A percentile compares a stretch with the other conserved stretches of the same genome.
phyloP scores from a whole-genome alignment of 2,888 invertebrate genomes.

The Lithosia quadra region DNA sequence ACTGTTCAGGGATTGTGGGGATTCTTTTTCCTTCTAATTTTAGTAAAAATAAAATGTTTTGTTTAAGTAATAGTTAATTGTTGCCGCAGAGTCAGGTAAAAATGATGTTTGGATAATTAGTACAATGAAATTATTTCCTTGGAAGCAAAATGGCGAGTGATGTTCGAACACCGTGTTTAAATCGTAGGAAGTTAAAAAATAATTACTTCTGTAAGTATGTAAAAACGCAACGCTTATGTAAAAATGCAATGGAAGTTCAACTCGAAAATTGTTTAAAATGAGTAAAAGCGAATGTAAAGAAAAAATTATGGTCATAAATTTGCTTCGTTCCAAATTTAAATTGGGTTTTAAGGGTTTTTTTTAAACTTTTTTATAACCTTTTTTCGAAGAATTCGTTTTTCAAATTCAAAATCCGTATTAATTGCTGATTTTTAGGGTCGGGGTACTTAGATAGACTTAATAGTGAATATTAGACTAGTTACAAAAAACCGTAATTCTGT shows the following conservation, averaged over 20 bases:
- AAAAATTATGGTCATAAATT: not conserved
- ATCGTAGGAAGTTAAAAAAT: not conserved
- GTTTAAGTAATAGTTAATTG: conserved; percentile 44
- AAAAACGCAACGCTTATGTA: not conserved
- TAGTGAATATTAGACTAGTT: not conserved
- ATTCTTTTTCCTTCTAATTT: conserved; percentile 58
- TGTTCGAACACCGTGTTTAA: conserved; percentile 4
- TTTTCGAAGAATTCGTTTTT: too few species aligned
- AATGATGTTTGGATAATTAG: conserved; percentile 18
- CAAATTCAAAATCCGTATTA: not conserved
- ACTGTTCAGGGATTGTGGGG: conserved; percentile 54
- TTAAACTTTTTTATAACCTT: too few species aligned
- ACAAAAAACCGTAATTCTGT: not conserved
- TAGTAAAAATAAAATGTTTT: conserved; percentile 52
- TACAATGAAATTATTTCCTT: conserved; percentile 8
- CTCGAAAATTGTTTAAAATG: not conserved
- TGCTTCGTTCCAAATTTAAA: too few species aligned
- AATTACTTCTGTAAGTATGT: not conserved
- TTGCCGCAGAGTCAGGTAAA: conserved; percentile 24
- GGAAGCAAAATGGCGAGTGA: not conserved
- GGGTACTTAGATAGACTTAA: not conserved
- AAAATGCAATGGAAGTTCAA: not conserved
- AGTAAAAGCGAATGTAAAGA: not conserved
- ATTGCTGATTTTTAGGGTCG: not conserved
- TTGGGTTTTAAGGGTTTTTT: too few species aligned